A percentile compares a stretch with the other conserved stretches of the same genome.
These are phyloP conservation scores for Fulica atra DNA, from an alignment of 2,113 vertebrate genomes.

Conservation along the genomic window DNA sequence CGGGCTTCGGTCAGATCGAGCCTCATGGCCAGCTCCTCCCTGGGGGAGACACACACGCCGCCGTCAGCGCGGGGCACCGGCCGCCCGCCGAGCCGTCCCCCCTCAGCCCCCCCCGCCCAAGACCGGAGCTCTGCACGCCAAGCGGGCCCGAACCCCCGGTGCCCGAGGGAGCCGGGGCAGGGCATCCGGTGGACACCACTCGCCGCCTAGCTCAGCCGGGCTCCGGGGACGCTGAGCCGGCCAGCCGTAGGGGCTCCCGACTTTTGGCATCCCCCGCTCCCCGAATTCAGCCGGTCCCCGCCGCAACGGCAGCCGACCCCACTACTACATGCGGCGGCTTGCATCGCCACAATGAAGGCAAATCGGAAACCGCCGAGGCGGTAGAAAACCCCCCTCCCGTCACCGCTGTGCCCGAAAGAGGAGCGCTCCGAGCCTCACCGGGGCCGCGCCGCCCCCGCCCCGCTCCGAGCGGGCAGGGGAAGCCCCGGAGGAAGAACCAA, in stretches of 20 bases:
- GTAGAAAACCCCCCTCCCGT: constrained; percentile 37
- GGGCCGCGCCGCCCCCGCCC: neutral
- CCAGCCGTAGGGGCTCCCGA: neutral
- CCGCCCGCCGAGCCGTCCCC: neutral
- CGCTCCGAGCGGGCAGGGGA: neutral
- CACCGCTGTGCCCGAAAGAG: constrained; percentile 21
- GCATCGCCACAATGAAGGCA: constrained; percentile 44
- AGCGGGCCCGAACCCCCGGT: neutral
- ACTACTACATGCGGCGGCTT: constrained; percentile 33
- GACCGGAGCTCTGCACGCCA: neutral
- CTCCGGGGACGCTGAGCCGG: neutral
- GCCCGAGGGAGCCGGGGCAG: neutral
- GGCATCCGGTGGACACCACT: neutral
- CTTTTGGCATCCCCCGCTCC: neutral
- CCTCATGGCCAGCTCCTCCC: constrained; percentile 97
- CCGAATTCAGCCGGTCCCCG: neutral
- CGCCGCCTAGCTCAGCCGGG: neutral
- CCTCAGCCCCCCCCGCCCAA: neutral
- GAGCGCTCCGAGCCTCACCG: neutral
- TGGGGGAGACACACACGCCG: constrained; percentile 76
- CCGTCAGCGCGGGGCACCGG: neutral
- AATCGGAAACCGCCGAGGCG: constrained; percentile 55
- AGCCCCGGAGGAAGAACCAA: neutral
- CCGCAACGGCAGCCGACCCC: constrained; percentile 43
- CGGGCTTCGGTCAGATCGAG: constrained; percentile 97